Conservation (phyloP, 2,888 invertebrate species). For the Nemurella pictetii region DNA sequence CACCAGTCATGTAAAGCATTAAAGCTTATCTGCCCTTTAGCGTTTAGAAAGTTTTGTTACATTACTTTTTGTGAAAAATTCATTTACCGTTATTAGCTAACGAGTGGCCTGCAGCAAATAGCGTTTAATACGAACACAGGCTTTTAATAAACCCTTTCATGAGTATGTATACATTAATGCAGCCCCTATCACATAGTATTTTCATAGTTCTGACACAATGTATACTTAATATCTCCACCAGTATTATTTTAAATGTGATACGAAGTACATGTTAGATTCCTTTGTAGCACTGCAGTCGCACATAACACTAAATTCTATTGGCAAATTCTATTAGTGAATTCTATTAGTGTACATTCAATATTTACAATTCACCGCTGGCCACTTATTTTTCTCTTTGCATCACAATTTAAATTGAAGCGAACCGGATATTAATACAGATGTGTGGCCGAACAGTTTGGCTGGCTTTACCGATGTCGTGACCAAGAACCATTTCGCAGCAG, state of each 20-base stretch:
- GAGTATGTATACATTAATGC: neutral
- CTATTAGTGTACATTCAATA: neutral
- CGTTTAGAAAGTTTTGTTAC: constrained; percentile 12
- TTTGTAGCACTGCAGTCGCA: neutral
- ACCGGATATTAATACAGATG: neutral
- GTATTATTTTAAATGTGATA: neutral
- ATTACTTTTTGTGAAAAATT: constrained; percentile 16
- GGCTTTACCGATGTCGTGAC: neutral
- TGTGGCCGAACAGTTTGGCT: neutral
- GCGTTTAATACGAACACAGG: constrained; percentile 10
- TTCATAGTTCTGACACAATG: neutral
- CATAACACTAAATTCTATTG: neutral
- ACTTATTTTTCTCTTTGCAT: neutral
- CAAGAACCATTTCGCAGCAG: neutral
- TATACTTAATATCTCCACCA: neutral
- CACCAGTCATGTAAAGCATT: neutral
- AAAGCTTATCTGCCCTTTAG: constrained; percentile 1
- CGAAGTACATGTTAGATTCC: neutral
- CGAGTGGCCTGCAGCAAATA: neutral
- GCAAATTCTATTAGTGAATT: neutral
- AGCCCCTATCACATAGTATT: neutral
- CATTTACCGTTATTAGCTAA: constrained; percentile 18
- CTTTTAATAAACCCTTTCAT: constrained; percentile 19
- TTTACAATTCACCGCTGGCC: neutral
- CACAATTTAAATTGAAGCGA: no score